Evolutionary conservation across 2,888 invertebrate genomes (phyloP).

Genomic region (Drosophila bunnanda): DNA sequence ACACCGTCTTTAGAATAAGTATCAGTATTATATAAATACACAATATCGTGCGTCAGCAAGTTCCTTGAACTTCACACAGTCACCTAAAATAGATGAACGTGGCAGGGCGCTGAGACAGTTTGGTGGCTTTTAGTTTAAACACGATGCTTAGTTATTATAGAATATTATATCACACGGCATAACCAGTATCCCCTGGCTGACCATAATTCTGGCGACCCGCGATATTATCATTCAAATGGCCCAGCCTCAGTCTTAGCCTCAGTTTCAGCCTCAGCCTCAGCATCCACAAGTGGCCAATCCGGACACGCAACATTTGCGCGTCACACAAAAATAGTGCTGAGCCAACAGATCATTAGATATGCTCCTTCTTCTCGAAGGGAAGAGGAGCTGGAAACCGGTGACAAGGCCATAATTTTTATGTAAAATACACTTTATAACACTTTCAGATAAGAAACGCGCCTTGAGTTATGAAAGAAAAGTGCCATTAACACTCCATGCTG

Average conservation of each 20-base stretch:
- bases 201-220: conserved; percentile 37
- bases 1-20: conserved; percentile 21
- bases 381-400: neutral
- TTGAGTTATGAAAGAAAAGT: conserved; percentile 36
- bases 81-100: conserved; percentile 42
- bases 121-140: conserved; percentile 32
- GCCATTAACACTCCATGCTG: conserved; percentile 43
- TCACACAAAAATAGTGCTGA: conserved; percentile 46
- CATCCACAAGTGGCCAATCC: conserved; percentile 50
- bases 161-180: conserved; percentile 44
- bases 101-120: conserved; percentile 33
- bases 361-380: conserved; percentile 8
- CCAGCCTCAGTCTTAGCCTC: too few relatives aligned
- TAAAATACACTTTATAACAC: conserved; percentile 52
- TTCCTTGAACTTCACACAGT: conserved; percentile 69
- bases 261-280: conserved; percentile 1
- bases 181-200: conserved; percentile 38
- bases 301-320: conserved; percentile 48
- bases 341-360: conserved; percentile 36
- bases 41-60: conserved; percentile 40
- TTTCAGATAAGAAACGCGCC: conserved; percentile 38
- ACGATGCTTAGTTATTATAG: conserved; percentile 43
- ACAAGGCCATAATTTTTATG: conserved; percentile 58
- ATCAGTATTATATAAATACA: neutral
- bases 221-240: conserved; percentile 72